Conservation (phyloP, 2,797 vertebrate genomes). For the Taeniopygia guttata region DNA sequence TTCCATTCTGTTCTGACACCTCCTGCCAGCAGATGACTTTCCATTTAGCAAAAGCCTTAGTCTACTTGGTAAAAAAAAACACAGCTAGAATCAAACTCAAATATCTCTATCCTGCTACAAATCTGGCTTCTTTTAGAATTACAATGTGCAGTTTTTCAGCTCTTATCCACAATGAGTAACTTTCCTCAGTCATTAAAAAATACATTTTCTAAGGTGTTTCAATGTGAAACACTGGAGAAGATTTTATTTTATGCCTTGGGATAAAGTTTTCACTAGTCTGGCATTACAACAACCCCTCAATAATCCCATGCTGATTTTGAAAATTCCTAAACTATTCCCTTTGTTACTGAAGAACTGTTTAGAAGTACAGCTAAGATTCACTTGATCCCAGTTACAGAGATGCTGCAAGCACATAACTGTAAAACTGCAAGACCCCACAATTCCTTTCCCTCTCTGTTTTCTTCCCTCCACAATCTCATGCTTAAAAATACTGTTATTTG, state of each 20-base stretch:
- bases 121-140: not conserved
- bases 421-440: not conserved
- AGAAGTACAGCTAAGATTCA: not conserved
- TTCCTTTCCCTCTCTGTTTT: not conserved
- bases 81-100: not conserved
- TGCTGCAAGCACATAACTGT: not conserved
- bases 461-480: not conserved
- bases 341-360: not conserved
- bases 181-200: slow-evolving; percentile 10
- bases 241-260: not conserved
- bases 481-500: not conserved
- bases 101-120: not conserved
- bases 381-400: not conserved
- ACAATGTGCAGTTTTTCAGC: not conserved
- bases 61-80: not conserved
- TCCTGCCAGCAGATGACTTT: not conserved
- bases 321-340: not conserved
- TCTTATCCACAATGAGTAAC: not conserved
- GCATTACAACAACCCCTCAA: not conserved
- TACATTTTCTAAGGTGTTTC: not conserved
- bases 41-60: not conserved
- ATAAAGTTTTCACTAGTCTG: not conserved
- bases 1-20: not conserved
- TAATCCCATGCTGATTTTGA: not conserved
- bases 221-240: not conserved